Percentiles rank a stretch among this genome's conserved stretches.
Evolutionary conservation across 2,113 vertebrate genomes (phyloP).

Genomic region (Cinclus cinclus): DNA sequence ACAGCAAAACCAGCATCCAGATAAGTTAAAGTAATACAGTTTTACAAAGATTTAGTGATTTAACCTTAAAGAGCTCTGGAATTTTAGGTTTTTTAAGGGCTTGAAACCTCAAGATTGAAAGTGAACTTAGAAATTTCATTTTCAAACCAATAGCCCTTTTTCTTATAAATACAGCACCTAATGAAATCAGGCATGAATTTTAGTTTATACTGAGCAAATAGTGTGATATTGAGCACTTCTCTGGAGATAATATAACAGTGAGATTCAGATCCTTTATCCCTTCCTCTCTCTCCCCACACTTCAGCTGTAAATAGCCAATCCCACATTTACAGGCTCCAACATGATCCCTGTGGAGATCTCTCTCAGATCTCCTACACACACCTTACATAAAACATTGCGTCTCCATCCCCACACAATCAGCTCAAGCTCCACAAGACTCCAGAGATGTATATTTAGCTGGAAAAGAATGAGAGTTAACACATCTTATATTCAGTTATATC

Average conservation of each 20-base stretch:
- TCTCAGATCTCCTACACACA: conserved; percentile 34
- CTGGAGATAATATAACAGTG: not conserved
- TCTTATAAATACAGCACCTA: not conserved
- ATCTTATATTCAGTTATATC: conserved; percentile 15
- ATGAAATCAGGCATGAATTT: not conserved
- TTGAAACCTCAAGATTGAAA: not conserved
- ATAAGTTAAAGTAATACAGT: conserved; percentile 17
- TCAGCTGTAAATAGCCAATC: not conserved
- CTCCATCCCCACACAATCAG: conserved; percentile 17
- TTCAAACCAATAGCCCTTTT: not conserved
- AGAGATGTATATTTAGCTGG: conserved; percentile 49
- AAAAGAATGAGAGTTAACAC: conserved; percentile 18
- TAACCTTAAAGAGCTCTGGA: not conserved
- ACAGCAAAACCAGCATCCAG: not conserved
- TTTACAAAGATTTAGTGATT: conserved; percentile 9
- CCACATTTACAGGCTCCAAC: not conserved
- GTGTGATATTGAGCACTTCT: not conserved
- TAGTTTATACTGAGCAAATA: not conserved
- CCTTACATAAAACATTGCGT: conserved; percentile 44
- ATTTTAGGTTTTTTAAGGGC: not conserved
- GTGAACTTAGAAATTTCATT: not conserved
- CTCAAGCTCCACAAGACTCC: conserved; percentile 6
- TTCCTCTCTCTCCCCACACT: not conserved
- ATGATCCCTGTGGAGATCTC: conserved; percentile 1
- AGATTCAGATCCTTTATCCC: not conserved